Evolutionary conservation across 2,113 vertebrate species (phyloP), one percentile per base, ranked within the genome.

Genomic region (Lota lota): DNA sequence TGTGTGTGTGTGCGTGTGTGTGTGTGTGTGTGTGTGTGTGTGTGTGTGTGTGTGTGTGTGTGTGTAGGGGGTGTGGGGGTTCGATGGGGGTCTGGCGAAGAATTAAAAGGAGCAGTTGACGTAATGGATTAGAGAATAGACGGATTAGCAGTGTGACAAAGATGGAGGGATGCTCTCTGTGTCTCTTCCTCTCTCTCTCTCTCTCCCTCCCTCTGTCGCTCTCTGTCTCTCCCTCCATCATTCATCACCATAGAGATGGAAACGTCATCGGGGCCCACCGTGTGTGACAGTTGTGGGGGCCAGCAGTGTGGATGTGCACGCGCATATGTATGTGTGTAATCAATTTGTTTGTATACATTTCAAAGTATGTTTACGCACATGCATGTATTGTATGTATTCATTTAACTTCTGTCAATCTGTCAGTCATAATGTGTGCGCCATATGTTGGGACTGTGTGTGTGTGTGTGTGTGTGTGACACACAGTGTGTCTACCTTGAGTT

Each of bases 261-360:
- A 75, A 71, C 75, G 58, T 72, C 70, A 58, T 58, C 57, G 68
- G 61, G 57, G 24, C 68, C 40, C 24, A 11, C 54, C 69, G 76
- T 68, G 78, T 82, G 74, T 73, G 68, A 77, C 81, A 86, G 81
- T 74, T 81, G 76, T 74, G 70, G 66, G 65, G 79, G 78, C 68
- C 75, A 84, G 84, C 81, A 86, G 78, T 72, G 72, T 17, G 57
- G 77, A 63, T 66, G 47, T 63, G 51, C 7, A 22, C 19, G 68
- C 16, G 63, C 33, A 54, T 56, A 28, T 33, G 51, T 50, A n/a
- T 82, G 78, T 47, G 36, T 74, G 87, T 81, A 82, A 88, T 90
- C 79, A 86, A 67, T 85, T 82, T 88, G 81, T 85, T 84, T 88
- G 84, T 77, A 86, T 77, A 70, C 73, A 68, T 83, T 79, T 87